Conservation (phyloP, 2,888 invertebrate species). For the Boloria euphrosyne region DNA sequence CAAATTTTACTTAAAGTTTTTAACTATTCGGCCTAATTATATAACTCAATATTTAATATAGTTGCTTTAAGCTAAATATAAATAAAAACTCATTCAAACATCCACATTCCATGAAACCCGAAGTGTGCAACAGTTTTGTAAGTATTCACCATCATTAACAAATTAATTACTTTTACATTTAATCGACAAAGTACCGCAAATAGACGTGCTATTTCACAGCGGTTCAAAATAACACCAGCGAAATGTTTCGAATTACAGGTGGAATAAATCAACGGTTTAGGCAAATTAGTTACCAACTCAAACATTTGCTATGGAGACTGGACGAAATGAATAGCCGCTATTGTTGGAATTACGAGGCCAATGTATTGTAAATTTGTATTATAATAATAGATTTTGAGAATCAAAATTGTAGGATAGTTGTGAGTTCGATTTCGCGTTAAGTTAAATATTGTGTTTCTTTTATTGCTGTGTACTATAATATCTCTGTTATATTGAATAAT, state of each 20-base stretch:
- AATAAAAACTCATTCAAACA: too few relatives aligned
- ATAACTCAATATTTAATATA: too few relatives aligned
- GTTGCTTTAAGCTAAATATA: too few relatives aligned
- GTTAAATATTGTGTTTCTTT: too few relatives aligned
- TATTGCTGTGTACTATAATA: too few relatives aligned
- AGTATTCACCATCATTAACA: not conserved
- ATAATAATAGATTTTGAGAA: not conserved
- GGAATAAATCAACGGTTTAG: conserved; percentile 23
- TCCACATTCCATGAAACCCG: too few relatives aligned
- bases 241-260: conserved; percentile 19
- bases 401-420: too few relatives aligned
- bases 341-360: conserved; percentile 4
- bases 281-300: conserved; percentile 23
- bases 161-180: conserved; percentile 5
- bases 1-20: too few relatives aligned
- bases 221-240: conserved; percentile 5
- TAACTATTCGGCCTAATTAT: too few relatives aligned
- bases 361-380: not conserved
- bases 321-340: conserved; percentile 14
- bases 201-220: not conserved
- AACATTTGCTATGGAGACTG: conserved; percentile 22
- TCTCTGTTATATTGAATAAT: too few relatives aligned
- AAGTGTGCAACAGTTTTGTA: not conserved
- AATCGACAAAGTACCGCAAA: conserved; percentile 1
- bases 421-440: too few relatives aligned